These are phyloP conservation scores for Piaya cayana DNA, from an alignment of 2,113 vertebrate species.

Conservation along the genomic window DNA sequence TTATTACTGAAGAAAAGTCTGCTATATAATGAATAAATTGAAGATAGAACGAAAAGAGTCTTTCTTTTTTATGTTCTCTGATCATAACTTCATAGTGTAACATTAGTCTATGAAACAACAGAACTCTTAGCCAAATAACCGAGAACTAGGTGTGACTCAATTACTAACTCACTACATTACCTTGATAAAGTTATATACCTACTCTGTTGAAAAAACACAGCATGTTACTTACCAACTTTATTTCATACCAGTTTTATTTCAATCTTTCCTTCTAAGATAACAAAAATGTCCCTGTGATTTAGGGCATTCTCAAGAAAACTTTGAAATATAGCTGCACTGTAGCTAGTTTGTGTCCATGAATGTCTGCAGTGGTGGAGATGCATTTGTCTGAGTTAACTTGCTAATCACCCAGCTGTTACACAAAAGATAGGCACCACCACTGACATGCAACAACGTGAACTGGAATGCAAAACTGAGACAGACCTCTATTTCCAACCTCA, in stretches of 20 bases:
- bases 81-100: neutral
- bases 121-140: neutral
- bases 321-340: neutral
- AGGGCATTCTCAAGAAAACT: neutral
- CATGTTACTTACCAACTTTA: neutral
- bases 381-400: neutral
- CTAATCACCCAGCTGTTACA: neutral
- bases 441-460: neutral
- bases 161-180: neutral
- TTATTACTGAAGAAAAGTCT: conserved; percentile 3
- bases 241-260: neutral
- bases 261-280: neutral
- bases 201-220: neutral
- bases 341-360: neutral
- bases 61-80: neutral
- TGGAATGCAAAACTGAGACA: neutral
- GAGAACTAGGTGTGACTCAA: neutral
- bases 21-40: conserved; percentile 18
- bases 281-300: neutral
- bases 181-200: neutral
- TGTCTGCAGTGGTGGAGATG: neutral
- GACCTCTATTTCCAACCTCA: neutral
- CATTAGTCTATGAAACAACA: neutral
- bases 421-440: neutral
- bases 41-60: neutral